phyloP scores from a whole-genome alignment of 2,888 invertebrate species.

The Synanthedon myopaeformis region DNA sequence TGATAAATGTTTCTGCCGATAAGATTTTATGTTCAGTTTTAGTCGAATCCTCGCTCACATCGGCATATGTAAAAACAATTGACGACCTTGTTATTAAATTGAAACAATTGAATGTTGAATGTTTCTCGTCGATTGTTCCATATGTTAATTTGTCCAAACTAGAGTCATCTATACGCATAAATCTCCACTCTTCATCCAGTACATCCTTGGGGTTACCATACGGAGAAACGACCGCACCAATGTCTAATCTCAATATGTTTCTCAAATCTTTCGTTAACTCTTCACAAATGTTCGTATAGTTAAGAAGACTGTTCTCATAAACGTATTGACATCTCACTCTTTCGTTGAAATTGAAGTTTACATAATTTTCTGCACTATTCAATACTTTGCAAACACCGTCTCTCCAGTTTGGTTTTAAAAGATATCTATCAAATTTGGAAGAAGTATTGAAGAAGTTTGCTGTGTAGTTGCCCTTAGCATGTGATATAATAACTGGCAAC shows the following conservation, averaged over 20 bases:
- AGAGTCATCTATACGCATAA: conserved; percentile 14
- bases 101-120: conserved; percentile 33
- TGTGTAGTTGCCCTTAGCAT: conserved; percentile 32
- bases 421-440: conserved; percentile 11
- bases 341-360: conserved; percentile 62
- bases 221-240: conserved; percentile 32
- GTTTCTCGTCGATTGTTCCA: conserved; percentile 27
- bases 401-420: conserved; percentile 40
- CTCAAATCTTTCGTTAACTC: conserved; percentile 33
- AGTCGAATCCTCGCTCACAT: conserved; percentile 17
- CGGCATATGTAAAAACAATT: conserved; percentile 32
- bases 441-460: conserved; percentile 35
- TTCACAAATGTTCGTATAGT: conserved; percentile 28
- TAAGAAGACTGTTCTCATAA: conserved; percentile 11
- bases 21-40: conserved; percentile 35
- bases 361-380: conserved; percentile 29
- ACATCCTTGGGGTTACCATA: conserved; percentile 40
- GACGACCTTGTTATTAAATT: conserved; percentile 39
- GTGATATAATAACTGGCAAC: conserved; percentile 71
- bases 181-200: conserved; percentile 39
- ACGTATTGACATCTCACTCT: conserved; percentile 50
- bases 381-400: conserved; percentile 50
- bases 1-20: conserved; percentile 19
- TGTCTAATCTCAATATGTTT: conserved; percentile 20
- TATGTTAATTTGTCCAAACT: conserved; percentile 15